Evolutionary conservation across 2,888 invertebrate genomes (phyloP), one percentile per base, ranked within the genome.

Genomic region (Anthrax anthrax): DNA sequence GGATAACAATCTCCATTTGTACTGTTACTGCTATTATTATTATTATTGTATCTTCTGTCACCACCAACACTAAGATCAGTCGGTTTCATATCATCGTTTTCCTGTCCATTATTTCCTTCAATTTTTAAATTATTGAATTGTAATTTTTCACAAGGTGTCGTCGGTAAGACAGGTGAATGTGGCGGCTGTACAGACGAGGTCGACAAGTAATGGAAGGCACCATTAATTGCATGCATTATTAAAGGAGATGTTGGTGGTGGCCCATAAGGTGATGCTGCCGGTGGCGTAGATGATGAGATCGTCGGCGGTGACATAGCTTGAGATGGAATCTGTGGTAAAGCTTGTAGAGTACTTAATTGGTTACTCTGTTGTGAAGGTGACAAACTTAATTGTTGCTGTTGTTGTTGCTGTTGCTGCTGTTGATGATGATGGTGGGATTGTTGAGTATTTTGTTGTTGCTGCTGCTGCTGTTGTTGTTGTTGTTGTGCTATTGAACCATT

Each of bases 31-130:
- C 17, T 29, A 40, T 27, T 46, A 39, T 39, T 49, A 16, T 18
- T 42, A 10, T 37, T 40, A 47, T 46, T 49, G 40, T 46, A 50
- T 17, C 49, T 39, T 39, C 55, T 50, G 23, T 55, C 54, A 39
- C 54, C 56, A 5, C 53, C 49, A 23, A 67, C 79, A 60, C 80
- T 81, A 53, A 82, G 65, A 62, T 82, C 82, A 39, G 81, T 81
- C 45, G 82, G 81, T 50, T 67, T 67, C 71, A 79, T 76, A 56
- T 81, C 78, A 53, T 80, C 80, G 50, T 55, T 53, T 27, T 62
- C 64, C 18, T 59, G 53, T 27, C 58, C 56, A 38, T 39, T 38
- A 75, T 76, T 47, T 63, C 58, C 60, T 45, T 67, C 64, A 50
- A 61, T 56, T 50, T 65, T 65, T 39, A 66, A 49, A 16, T 60